Percentiles rank a stretch among this genome's conserved stretches.
These are phyloP conservation scores for Oreochromis tanganicae DNA, from an alignment of 2,113 vertebrate species.

Conservation along the genomic window DNA sequence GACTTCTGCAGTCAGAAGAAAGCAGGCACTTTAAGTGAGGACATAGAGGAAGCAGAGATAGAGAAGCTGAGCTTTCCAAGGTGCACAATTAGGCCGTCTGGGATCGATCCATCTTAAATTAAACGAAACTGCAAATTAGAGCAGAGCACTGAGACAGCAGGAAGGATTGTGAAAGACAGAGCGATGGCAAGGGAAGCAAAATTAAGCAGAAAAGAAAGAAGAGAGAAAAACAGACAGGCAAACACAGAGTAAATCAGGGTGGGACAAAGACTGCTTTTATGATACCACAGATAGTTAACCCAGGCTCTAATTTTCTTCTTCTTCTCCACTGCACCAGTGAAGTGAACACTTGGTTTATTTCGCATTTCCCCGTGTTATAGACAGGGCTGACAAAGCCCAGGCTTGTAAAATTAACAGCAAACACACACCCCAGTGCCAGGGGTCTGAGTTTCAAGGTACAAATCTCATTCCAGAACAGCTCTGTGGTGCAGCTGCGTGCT, in stretches of 20 bases:
- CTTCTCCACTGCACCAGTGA: not conserved
- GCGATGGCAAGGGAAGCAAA: not conserved
- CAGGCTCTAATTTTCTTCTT: conserved; percentile 35
- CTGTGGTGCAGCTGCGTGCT: conserved; percentile 38
- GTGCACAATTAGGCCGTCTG: not conserved
- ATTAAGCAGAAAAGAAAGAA: not conserved
- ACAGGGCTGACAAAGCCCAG: conserved; percentile 12
- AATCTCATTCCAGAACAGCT: conserved; percentile 42
- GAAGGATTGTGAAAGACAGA: not conserved
- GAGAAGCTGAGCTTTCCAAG: not conserved
- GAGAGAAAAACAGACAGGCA: not conserved
- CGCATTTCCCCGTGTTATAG: conserved; percentile 39
- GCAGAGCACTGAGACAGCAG: not conserved
- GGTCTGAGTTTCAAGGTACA: conserved; percentile 10
- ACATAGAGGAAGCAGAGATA: not conserved
- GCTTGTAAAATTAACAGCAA: conserved; percentile 50
- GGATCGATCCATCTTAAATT: conserved; percentile 24
- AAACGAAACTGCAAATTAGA: conserved; percentile 18
- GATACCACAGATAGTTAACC: conserved; percentile 37
- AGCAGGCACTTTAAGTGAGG: not conserved
- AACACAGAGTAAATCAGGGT: conserved; percentile 1
- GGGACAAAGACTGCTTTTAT: conserved; percentile 48
- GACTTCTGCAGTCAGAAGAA: not conserved
- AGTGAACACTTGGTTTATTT: conserved; percentile 32
- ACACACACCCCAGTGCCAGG: not conserved